These are phyloP conservation scores for Seriola quinqueradiata DNA, from an alignment of 2,113 vertebrate species.

Conservation along the genomic window DNA sequence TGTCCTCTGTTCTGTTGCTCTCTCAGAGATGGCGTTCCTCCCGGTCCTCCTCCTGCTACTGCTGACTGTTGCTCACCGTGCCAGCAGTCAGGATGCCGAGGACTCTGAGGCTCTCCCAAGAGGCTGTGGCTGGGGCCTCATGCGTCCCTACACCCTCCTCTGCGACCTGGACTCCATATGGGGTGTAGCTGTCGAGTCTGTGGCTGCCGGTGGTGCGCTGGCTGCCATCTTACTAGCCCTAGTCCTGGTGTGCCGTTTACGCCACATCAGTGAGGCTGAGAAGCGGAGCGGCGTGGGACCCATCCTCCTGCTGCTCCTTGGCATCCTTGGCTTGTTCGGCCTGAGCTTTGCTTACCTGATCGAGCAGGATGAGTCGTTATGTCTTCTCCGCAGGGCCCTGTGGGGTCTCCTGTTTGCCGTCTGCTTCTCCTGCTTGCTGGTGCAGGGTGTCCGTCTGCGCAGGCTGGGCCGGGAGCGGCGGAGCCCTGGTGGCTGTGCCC, in stretches of 20 bases:
- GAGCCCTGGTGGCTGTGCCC: conserved; percentile 90
- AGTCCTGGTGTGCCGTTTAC: conserved; percentile 91
- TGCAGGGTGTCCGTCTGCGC: conserved; percentile 91
- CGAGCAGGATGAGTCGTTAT: conserved; percentile 90
- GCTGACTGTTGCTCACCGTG: conserved; percentile 82
- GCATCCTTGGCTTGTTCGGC: conserved; percentile 92
- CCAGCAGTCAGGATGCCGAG: conserved; percentile 77
- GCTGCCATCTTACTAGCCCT: conserved; percentile 89
- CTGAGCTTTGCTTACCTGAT: conserved; percentile 96
- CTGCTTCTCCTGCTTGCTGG: conserved; percentile 95
- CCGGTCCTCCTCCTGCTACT: conserved; percentile 85
- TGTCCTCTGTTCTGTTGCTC: conserved; percentile 41
- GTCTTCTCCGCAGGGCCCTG: conserved; percentile 89
- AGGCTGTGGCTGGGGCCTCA: conserved; percentile 92
- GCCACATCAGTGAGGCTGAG: conserved; percentile 92
- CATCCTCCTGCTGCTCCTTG: conserved; percentile 92
- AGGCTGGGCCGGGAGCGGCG: conserved; percentile 90
- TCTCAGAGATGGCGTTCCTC: conserved; percentile 78
- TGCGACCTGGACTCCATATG: conserved; percentile 96
- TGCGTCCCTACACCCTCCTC: conserved; percentile 91
- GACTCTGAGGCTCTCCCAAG: conserved; percentile 84
- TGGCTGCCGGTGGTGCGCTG: conserved; percentile 89
- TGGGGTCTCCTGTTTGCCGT: conserved; percentile 94
- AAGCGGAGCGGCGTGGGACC: conserved; percentile 92
- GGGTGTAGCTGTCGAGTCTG: conserved; percentile 93